These are phyloP conservation scores for Aleiodes sp. DNA, from an alignment of 1,140 invertebrate species.

Conservation along the genomic window DNA sequence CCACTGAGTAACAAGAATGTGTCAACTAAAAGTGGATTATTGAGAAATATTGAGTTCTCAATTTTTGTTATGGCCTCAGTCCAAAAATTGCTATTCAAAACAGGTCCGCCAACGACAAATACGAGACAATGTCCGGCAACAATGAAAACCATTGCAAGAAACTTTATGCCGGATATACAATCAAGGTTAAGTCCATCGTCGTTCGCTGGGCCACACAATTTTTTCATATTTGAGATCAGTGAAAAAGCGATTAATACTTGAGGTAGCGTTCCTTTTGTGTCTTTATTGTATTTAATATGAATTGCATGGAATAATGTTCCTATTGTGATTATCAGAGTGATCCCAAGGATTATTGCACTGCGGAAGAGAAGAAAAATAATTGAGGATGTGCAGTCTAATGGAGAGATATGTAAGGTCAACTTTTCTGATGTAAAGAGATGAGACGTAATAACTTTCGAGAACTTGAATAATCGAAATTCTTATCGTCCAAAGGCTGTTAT, in stretches of 20 bases:
- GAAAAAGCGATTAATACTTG: slow-evolving; percentile 70
- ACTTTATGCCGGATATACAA: slow-evolving; percentile 74
- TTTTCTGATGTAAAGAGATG: too few relatives aligned
- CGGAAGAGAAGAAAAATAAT: slow-evolving; percentile 39
- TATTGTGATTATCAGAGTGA: slow-evolving; percentile 47
- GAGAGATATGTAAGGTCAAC: too few relatives aligned
- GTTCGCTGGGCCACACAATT: slow-evolving; percentile 60
- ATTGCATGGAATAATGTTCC: slow-evolving; percentile 52
- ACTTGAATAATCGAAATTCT: too few relatives aligned
- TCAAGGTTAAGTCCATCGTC: slow-evolving; percentile 70
- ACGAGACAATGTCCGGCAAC: slow-evolving; percentile 71
- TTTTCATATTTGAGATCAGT: slow-evolving; percentile 69
- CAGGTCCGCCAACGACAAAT: slow-evolving; percentile 72
- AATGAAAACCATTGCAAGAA: slow-evolving; percentile 73
- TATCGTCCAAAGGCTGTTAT: too few relatives aligned
- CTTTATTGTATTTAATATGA: slow-evolving; percentile 39
- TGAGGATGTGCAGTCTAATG: too few relatives aligned
- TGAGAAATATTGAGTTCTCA: slow-evolving; percentile 68
- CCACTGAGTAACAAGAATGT: slow-evolving; percentile 77
- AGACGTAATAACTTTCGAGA: too few relatives aligned
- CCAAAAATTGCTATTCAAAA: slow-evolving; percentile 71
- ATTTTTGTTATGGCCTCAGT: slow-evolving; percentile 62
- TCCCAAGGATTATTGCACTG: slow-evolving; percentile 50
- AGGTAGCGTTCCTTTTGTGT: slow-evolving; percentile 47
- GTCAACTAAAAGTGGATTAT: slow-evolving; percentile 73